Evolutionary conservation across 2,888 invertebrate genomes (phyloP).

Genomic region (Muschampia plurimacula): DNA sequence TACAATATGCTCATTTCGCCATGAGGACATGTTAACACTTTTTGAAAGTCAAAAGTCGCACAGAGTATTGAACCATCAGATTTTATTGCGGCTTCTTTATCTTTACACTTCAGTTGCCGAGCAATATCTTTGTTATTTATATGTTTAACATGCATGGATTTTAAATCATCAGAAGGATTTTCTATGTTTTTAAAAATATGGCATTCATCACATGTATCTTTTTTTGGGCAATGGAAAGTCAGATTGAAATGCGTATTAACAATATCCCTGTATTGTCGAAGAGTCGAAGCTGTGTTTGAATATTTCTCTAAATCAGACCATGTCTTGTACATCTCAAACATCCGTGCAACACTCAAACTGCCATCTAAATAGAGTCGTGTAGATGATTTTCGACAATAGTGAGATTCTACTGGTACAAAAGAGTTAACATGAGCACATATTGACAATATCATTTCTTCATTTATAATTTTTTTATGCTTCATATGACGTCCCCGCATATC

Average conservation of each 20-base stretch:
- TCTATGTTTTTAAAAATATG: background rate
- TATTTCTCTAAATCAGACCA: conserved; percentile 35
- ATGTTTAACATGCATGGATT: background rate
- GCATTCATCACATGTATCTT: background rate
- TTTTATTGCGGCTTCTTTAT: background rate
- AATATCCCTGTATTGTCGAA: background rate
- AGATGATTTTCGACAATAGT: too few species aligned
- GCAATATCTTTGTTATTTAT: background rate
- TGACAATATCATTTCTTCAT: too few species aligned
- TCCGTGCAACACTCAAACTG: too few species aligned
- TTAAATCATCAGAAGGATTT: background rate
- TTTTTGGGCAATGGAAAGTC: background rate
- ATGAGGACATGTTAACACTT: conserved; percentile 40
- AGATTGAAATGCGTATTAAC: background rate
- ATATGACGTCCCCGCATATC: too few species aligned
- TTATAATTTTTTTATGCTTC: too few species aligned
- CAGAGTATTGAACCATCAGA: background rate
- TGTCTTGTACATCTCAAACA: too few species aligned
- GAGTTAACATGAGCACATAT: too few species aligned
- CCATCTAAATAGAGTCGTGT: too few species aligned
- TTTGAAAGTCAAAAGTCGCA: conserved; percentile 16
- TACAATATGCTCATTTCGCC: conserved; percentile 20
- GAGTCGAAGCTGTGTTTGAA: conserved; percentile 40
- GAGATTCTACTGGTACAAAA: too few species aligned
- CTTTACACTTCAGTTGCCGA: background rate